Evolutionary conservation across 2,888 invertebrate species (phyloP), one percentile per base, ranked within the genome.

Genomic region (Drosophila differens): DNA sequence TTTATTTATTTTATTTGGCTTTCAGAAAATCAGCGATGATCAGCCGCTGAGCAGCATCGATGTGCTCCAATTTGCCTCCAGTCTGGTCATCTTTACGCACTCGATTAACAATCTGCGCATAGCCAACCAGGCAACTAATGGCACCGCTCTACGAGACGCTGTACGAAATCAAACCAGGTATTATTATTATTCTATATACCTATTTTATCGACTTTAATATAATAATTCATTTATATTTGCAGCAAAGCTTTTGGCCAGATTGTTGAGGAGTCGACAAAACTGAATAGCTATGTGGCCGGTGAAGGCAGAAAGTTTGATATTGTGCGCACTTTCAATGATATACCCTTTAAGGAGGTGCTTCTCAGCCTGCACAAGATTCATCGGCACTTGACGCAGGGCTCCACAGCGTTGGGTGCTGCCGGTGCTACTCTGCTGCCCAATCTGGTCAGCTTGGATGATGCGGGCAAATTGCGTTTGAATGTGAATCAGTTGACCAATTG

Each of bases 291-390:
- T 0, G 3, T 30, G 25, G 25, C 47, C 9, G 33, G 44, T n/a
- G 58, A 44, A 19, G 44, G 25, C 22, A 71, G 59, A n/a, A 81
- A 72, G 65, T 76, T 75, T 6, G 93, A 93, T 75, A 70, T 92
- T 22, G 79, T 93, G 52, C 92, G 93, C 44, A 85, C 89, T 6
- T 76, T 91, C 4, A 92, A 92, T 58, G 92, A 92, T 76, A 92
- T 93, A 66, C 93, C 93, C 3, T 70, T 83, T 6, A 91, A 77
- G 61, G 90, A 91, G 44, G 75, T 28, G 3, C 33, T 79, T 22
- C 51, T 74, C 1, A 33, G 41, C 19, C 25, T 81, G 53, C 81
- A 86, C 32, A 59, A 76, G 12, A 52, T 81, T 0, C 76, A 89
- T 64, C 65, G 64, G 2, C 60, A 88, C 54, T 72, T 91, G 32